Evolutionary conservation across 2,888 invertebrate genomes (phyloP).

Genomic region (Palloptera scutellata): DNA sequence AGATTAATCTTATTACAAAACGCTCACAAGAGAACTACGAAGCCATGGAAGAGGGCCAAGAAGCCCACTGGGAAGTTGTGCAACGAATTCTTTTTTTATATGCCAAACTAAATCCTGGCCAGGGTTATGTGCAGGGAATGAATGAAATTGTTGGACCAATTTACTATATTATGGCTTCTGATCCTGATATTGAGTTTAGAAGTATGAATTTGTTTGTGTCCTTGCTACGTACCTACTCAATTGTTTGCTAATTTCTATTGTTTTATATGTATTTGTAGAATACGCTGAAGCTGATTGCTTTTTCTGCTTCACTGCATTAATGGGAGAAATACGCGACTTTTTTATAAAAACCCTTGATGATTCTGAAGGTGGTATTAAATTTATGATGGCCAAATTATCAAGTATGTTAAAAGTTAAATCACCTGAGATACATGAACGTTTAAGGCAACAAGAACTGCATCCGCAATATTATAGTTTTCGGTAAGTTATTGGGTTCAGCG

Average conservation of each 20-base stretch:
- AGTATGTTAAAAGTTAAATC: conserved; percentile 81
- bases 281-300: conserved; percentile 97
- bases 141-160: conserved; percentile 99
- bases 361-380: conserved; percentile 88
- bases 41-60: conserved; percentile 86
- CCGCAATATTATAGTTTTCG: conserved; percentile 97
- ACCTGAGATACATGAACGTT: conserved; percentile 75
- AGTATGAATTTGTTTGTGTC: conserved; percentile 66
- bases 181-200: conserved; percentile 80
- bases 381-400: conserved; percentile 86
- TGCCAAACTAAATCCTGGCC: conserved; percentile 97
- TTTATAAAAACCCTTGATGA: conserved; percentile 97
- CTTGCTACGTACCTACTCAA: not conserved
- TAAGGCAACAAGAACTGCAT: conserved; percentile 84
- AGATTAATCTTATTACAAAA: conserved; percentile 77
- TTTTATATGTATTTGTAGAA: conserved; percentile 66
- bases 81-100: conserved; percentile 97
- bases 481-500: conserved; percentile 60
- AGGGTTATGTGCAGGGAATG: conserved; percentile 97
- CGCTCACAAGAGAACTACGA: conserved; percentile 83
- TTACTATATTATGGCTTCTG: conserved; percentile 95
- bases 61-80: conserved; percentile 99
- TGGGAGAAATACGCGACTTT: conserved; percentile 97
- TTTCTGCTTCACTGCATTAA: conserved; percentile 97
- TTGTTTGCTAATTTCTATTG: not conserved